Conservation (phyloP, 2,113 vertebrate genomes). For the Cebus imitator region DNA sequence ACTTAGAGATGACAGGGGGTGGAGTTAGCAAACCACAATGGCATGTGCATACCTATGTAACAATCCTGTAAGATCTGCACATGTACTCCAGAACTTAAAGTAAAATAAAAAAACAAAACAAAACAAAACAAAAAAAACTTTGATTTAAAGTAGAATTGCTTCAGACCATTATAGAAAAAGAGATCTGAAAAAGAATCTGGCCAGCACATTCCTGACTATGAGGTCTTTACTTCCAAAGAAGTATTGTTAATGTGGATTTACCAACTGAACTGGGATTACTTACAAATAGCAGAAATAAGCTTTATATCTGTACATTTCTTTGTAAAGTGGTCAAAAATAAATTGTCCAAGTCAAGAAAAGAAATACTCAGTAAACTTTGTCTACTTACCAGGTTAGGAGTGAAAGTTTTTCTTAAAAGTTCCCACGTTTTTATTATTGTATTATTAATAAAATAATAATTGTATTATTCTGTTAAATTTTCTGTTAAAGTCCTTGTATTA, state of each 20-base stretch:
- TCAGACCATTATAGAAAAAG: neutral
- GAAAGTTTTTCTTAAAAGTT: neutral
- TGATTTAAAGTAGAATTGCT: conserved; percentile 23
- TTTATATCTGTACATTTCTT: neutral
- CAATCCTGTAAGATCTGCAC: too few species aligned
- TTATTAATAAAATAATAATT: too few species aligned
- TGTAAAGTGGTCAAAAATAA: neutral
- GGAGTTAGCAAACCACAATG: too few species aligned
- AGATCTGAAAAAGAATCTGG: neutral
- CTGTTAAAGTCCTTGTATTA: too few species aligned
- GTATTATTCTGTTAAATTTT: too few species aligned
- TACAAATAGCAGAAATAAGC: neutral
- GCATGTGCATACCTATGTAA: too few species aligned
- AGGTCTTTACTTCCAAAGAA: neutral
- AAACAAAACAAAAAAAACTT: too few species aligned
- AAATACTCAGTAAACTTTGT: neutral
- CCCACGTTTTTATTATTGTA: neutral
- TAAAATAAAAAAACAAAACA: too few species aligned
- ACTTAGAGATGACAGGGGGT: too few species aligned
- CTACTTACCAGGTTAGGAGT: neutral
- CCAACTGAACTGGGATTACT: neutral
- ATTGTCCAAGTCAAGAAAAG: neutral
- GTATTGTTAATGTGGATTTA: neutral
- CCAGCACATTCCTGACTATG: neutral
- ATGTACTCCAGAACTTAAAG: too few species aligned